A percentile compares a stretch with the other conserved stretches of the same genome.
Evolutionary conservation across 2,797 vertebrate species (phyloP).

Genomic region (Aphelocoma californica): DNA sequence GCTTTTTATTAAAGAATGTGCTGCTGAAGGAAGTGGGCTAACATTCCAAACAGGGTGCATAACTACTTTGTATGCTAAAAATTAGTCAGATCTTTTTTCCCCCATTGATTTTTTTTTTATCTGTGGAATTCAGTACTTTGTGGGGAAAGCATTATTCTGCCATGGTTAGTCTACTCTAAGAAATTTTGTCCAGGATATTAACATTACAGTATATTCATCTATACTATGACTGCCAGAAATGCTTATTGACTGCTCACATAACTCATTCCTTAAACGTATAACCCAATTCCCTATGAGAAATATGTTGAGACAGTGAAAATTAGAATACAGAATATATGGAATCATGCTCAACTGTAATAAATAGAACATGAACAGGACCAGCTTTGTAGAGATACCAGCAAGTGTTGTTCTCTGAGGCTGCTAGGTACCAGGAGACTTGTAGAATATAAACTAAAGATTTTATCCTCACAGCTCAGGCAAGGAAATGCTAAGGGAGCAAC

Average conservation of each 20-base stretch:
- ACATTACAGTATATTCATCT: not conserved
- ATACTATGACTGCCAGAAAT: not conserved
- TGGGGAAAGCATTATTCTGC: not conserved
- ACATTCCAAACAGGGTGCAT: not conserved
- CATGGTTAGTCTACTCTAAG: not conserved
- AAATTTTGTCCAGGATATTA: not conserved
- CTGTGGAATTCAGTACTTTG: not conserved
- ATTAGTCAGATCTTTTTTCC: fast-evolving
- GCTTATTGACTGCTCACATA: not conserved
- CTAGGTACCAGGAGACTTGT: not conserved
- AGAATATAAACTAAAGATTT: not conserved
- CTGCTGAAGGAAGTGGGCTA: not conserved
- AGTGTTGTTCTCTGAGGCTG: not conserved
- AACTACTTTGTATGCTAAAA: not conserved
- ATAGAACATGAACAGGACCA: not conserved
- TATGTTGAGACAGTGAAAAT: not conserved
- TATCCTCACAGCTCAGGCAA: not conserved
- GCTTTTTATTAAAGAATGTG: not conserved
- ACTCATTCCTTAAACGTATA: not conserved
- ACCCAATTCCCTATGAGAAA: not conserved
- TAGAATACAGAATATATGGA: not conserved
- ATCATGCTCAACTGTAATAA: not conserved
- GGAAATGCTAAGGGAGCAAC: not conserved
- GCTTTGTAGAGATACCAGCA: not conserved
- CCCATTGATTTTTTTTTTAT: not conserved